Conservation (phyloP, 2,888 invertebrate genomes). For the Philaethria dido region DNA sequence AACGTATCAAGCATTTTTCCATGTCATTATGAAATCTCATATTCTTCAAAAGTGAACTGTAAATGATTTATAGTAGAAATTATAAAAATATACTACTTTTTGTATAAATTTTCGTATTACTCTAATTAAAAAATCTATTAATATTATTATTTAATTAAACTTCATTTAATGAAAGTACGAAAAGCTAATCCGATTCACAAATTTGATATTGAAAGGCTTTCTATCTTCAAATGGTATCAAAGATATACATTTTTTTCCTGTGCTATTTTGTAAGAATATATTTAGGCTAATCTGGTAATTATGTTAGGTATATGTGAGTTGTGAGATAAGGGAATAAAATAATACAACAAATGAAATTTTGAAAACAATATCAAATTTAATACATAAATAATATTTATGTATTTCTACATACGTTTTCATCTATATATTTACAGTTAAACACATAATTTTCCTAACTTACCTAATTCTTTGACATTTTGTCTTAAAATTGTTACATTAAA, state of each 20-base stretch:
- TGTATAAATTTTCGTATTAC: not conserved
- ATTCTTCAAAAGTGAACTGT: conserved; percentile 14
- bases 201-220: no score
- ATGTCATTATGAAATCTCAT: conserved; percentile 13
- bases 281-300: no score
- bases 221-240: no score
- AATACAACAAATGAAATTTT: conserved; percentile 77
- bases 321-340: conserved; percentile 50
- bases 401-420: conserved; percentile 80
- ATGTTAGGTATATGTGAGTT: not conserved
- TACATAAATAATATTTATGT: conserved; percentile 84
- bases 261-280: no score
- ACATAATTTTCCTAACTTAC: conserved; percentile 77
- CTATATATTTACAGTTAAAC: conserved; percentile 82
- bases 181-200: no score
- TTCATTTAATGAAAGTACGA: no score
- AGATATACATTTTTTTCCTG: no score
- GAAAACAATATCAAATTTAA: conserved; percentile 85
- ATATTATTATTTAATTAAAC: no score
- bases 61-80: conserved; percentile 17
- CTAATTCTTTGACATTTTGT: conserved; percentile 67
- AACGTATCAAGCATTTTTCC: conserved; percentile 7
- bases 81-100: conserved; percentile 12
- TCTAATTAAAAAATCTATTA: no score
- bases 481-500: conserved; percentile 61